Conservation (phyloP, 2,888 invertebrate species). For the Poecilus cupreus region DNA sequence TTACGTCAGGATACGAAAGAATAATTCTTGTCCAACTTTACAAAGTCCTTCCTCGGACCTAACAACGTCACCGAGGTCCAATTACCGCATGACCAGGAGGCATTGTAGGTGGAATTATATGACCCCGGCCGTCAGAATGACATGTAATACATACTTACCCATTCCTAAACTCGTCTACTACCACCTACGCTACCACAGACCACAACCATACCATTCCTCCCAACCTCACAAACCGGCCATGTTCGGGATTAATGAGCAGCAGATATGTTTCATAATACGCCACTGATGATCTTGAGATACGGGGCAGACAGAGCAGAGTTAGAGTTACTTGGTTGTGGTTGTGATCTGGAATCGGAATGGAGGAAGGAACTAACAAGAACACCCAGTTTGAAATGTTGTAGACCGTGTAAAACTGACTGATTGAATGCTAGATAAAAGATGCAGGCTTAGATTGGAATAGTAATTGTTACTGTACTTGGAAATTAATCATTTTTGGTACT, state of each 20-base stretch:
- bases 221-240: not conserved
- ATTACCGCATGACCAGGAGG: constrained; percentile 35
- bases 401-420: constrained; percentile 19
- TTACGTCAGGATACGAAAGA: too few species aligned
- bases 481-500: constrained; percentile 17
- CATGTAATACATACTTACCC: constrained; percentile 43
- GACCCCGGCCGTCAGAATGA: constrained; percentile 7
- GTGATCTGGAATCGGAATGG: not conserved
- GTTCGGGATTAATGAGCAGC: constrained; percentile 22
- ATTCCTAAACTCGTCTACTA: not conserved
- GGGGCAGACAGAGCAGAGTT: not conserved
- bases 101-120: constrained; percentile 42
- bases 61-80: constrained; percentile 15
- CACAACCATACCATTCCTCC: not conserved
- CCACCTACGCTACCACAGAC: constrained; percentile 13
- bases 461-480: not conserved
- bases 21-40: not conserved
- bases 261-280: constrained; percentile 34
- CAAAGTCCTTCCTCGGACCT: not conserved
- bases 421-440: not conserved
- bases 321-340: not conserved
- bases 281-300: constrained; percentile 34
- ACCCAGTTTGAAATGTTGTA: not conserved
- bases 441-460: not conserved
- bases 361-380: not conserved